phyloP scores from a whole-genome alignment of 2,888 invertebrate genomes.

The Rhaphigaster nebulosa region DNA sequence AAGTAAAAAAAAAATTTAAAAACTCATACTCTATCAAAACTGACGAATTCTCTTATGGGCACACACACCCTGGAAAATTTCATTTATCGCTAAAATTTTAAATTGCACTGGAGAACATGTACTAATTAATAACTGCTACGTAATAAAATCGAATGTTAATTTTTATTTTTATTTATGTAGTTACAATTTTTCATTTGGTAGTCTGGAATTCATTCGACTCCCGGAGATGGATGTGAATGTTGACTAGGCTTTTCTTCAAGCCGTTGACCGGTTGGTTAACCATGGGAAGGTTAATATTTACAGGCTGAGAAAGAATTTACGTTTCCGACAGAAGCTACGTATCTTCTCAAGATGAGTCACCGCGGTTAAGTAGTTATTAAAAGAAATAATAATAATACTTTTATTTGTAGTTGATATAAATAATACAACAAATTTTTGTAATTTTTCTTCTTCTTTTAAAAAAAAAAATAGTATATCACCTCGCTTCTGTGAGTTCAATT shows the following conservation, averaged over 20 bases:
- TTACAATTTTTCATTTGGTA: background rate
- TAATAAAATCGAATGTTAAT: background rate
- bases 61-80: no score
- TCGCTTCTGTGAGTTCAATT: no score
- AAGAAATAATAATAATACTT: background rate
- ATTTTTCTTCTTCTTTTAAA: no score
- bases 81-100: no score
- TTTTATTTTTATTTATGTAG: background rate
- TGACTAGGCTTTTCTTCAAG: slow-evolving; percentile 44
- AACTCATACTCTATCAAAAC: no score
- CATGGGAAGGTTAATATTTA: slow-evolving; percentile 18
- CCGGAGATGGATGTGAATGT: slow-evolving; percentile 15
- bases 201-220: background rate
- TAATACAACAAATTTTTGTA: background rate
- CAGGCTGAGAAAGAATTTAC: background rate
- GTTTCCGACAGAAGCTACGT: background rate
- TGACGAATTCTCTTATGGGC: no score
- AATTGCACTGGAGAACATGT: no score
- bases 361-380: background rate
- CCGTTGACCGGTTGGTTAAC: slow-evolving; percentile 34
- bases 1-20: no score
- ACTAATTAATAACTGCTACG: no score
- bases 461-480: no score
- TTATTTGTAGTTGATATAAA: background rate
- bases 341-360: background rate